Evolutionary conservation across 2,888 invertebrate species (phyloP).

Genomic region (Tridacna crocea): DNA sequence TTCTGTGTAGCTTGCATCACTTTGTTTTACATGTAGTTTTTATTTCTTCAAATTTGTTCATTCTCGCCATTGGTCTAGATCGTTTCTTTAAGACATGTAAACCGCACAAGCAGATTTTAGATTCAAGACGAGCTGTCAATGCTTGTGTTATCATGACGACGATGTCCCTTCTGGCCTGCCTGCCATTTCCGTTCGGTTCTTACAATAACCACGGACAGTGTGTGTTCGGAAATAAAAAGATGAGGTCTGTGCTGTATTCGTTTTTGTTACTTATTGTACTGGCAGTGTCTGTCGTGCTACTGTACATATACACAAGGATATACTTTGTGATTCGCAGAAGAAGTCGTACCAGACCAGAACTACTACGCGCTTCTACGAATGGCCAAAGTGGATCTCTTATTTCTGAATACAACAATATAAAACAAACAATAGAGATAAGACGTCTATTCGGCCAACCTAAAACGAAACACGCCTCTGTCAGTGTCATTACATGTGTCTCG

Average conservation of each 20-base stretch:
- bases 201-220: constrained; percentile 3
- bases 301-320: neutral
- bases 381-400: too few species aligned
- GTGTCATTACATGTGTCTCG: neutral
- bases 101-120: neutral
- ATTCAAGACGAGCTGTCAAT: neutral
- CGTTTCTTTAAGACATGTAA: neutral
- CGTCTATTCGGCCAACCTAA: neutral
- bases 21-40: constrained; percentile 3
- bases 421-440: neutral
- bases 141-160: neutral
- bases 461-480: neutral
- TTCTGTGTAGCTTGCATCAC: neutral
- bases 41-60: neutral
- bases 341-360: neutral
- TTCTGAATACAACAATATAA: neutral
- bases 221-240: neutral
- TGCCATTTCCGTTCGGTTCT: neutral
- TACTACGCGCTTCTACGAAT: too few species aligned
- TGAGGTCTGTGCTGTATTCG: neutral
- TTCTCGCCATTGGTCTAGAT: constrained; percentile 1
- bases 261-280: neutral
- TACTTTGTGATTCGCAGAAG: neutral
- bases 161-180: neutral
- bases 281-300: neutral